phyloP scores from a whole-genome alignment of 92 coral and sea anemone genomes.

The Desmophyllum pertusum region DNA sequence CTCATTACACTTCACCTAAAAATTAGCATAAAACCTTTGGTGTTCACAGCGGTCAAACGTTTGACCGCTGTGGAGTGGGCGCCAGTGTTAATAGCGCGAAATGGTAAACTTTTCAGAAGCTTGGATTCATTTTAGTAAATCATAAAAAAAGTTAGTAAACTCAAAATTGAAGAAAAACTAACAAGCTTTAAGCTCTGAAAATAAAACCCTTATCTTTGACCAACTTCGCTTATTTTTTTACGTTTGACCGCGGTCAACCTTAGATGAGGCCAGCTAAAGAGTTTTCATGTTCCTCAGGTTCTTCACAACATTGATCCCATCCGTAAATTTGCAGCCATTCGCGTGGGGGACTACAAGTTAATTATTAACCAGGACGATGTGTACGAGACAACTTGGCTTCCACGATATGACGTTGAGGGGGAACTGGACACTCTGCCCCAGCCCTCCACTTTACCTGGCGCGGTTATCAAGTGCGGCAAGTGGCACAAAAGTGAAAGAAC shows the following conservation, averaged over 20 bases:
- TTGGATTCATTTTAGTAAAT: too few species aligned
- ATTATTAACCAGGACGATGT: constrained; percentile 92
- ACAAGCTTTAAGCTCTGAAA: too few species aligned
- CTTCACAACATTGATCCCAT: constrained; percentile 94
- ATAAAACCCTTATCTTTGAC: too few species aligned
- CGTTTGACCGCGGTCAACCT: not conserved
- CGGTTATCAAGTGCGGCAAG: constrained; percentile 85
- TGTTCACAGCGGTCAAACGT: too few species aligned
- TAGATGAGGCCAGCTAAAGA: not conserved
- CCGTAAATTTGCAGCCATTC: constrained; percentile 90
- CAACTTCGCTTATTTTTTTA: too few species aligned
- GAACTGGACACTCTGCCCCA: constrained; percentile 52
- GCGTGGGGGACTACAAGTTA: constrained; percentile 83
- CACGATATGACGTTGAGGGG: constrained; percentile 59
- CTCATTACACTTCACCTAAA: too few species aligned
- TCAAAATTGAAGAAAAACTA: too few species aligned
- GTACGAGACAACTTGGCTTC: constrained; percentile 85
- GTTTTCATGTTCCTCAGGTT: constrained; percentile 5
- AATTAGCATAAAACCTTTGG: not conserved
- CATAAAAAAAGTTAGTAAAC: too few species aligned
- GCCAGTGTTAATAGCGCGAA: too few species aligned
- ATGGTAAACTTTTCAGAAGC: too few species aligned
- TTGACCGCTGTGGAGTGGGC: too few species aligned
- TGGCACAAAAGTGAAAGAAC: constrained; percentile 54
- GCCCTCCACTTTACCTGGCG: constrained; percentile 77